Evolutionary conservation across 2,888 invertebrate species (phyloP), one percentile per base, ranked within the genome.

Genomic region (Melanchra persicariae): DNA sequence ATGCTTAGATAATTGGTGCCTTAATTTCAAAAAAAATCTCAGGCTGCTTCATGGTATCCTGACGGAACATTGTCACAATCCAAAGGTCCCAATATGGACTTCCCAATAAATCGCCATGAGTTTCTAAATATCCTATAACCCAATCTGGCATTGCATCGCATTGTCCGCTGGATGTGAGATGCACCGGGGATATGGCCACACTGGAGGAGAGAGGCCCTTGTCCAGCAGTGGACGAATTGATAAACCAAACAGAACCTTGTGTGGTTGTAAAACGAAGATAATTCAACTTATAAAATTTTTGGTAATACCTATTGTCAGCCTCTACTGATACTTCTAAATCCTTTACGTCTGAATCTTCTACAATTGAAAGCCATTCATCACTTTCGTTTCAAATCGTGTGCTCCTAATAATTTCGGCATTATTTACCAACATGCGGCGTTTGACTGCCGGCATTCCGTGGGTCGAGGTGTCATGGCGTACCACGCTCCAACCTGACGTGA

Each of bases 391-490:
- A 47, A 62, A n/a, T 64, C 19, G 26, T 61, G 9, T 45, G 4
- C 30, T 43, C 22, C 17, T 17, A 26, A 47, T 49, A 6, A 19
- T 62, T 62, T 62, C 22, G 52, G 40, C 45, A 54, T 70, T 77
- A 81, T 82, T 83, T 75, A 82, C 57, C 61, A 84, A 73, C 66
- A 73, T 54, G 51, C 60, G 69, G 51, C 40, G 24, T 66, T 75
- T 62, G 57, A 37, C 40, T 64, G 49, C 54, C 26, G 62, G n/a
- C 34, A 61, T 73, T 24, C 49, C 43, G 19, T 26, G 7, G 47
- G 17, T 51, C 17, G 30, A 52, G 51, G 83, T 84, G 57, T 67
- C 79, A 79, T 22, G 65, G 51, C 58, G 83, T 83, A 70, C 82
- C 84, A 76, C 2, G 66, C 79, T 57, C 83, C 26, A 10, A 43